A percentile compares a stretch with the other conserved stretches of the same genome.
These are phyloP conservation scores for Pterocles burchelli DNA, from an alignment of 2,113 vertebrate species.

Conservation along the genomic window DNA sequence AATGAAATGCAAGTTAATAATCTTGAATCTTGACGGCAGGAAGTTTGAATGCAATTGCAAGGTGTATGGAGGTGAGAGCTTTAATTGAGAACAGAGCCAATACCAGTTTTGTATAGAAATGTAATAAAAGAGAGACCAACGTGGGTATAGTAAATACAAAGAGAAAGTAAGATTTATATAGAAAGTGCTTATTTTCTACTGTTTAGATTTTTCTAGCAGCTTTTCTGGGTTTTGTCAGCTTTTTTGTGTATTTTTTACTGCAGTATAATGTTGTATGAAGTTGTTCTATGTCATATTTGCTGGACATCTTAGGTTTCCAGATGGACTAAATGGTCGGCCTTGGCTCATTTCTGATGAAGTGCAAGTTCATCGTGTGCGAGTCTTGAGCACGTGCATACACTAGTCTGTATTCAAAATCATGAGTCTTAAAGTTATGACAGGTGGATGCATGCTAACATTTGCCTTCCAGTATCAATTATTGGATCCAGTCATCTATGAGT, in stretches of 20 bases:
- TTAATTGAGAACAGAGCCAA: neutral
- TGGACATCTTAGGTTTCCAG: neutral
- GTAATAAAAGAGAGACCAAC: neutral
- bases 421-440: neutral
- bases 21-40: neutral
- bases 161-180: constrained; percentile 20
- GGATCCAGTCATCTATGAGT: neutral
- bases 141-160: neutral
- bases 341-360: neutral
- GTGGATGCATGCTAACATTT: neutral
- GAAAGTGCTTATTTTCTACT: constrained; percentile 56
- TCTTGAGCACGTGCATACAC: neutral
- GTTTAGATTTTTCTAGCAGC: constrained; percentile 39
- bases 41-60: neutral
- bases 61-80: neutral
- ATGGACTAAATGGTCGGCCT: neutral
- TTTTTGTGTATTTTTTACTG: constrained; percentile 20
- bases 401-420: neutral
- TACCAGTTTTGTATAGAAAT: constrained; percentile 24
- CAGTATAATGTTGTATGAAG: neutral
- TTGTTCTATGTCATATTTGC: neutral
- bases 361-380: neutral
- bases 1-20: neutral
- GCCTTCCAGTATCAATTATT: neutral
- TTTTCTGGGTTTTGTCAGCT: neutral